Evolutionary conservation across 2,113 vertebrate genomes (phyloP).

Genomic region (Todiramphus saurophagus): DNA sequence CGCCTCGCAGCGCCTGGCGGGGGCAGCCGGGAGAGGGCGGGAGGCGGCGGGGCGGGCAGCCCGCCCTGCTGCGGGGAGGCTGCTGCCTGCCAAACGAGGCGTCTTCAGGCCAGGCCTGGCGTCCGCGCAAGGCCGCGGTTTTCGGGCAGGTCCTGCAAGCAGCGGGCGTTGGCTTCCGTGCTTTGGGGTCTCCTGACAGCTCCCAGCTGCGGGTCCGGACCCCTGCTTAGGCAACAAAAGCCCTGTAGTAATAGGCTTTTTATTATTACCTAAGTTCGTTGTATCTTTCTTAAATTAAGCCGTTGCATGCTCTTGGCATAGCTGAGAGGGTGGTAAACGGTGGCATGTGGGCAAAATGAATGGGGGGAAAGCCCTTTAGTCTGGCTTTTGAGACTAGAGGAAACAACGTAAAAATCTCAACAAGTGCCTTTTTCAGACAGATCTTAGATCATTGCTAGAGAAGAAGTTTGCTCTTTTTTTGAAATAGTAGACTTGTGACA

Average conservation of each 20-base stretch:
- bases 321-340: not conserved
- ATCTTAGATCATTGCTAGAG: fast-evolving
- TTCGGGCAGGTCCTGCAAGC: not conserved
- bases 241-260: not conserved
- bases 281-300: not conserved
- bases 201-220: not conserved
- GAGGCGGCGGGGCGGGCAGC: no score
- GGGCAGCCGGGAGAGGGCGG: not conserved
- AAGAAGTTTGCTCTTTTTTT: not conserved
- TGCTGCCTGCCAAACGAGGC: not conserved
- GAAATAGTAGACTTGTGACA: not conserved
- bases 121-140: fast-evolving
- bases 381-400: not conserved
- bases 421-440: not conserved
- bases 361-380: not conserved
- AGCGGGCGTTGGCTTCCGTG: fast-evolving
- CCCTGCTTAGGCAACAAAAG: not conserved
- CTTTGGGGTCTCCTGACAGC: not conserved
- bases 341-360: not conserved
- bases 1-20: not conserved
- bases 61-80: not conserved
- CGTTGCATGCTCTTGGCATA: not conserved
- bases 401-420: fast-evolving
- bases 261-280: not conserved
- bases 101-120: no score